Percentiles rank a stretch among this genome's conserved stretches.
These are phyloP conservation scores for Agonopterix heracliana DNA, from an alignment of 2,888 invertebrate species.

Conservation along the genomic window DNA sequence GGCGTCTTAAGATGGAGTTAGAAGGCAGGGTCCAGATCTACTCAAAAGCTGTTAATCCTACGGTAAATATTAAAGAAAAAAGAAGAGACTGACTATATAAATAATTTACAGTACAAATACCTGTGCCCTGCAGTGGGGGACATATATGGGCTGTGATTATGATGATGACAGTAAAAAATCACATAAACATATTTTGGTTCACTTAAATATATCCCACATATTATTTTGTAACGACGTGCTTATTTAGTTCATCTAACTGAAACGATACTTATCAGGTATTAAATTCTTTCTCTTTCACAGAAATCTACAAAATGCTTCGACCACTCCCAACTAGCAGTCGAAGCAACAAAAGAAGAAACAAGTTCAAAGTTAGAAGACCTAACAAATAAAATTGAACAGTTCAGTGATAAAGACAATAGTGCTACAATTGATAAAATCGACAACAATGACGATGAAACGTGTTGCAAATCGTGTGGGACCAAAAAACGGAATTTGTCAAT, in stretches of 20 bases:
- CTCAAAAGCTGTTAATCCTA: slow-evolving; percentile 58
- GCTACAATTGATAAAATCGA: slow-evolving; percentile 12
- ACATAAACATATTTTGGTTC: too few relatives aligned
- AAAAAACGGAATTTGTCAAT: slow-evolving; percentile 58
- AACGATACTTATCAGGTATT: too few relatives aligned
- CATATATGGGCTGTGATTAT: too few relatives aligned
- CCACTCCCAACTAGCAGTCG: slow-evolving; percentile 50
- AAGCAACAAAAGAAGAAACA: slow-evolving; percentile 19
- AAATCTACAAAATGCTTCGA: slow-evolving; percentile 66
- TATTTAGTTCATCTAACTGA: too few relatives aligned
- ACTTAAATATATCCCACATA: too few relatives aligned
- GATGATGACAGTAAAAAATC: too few relatives aligned
- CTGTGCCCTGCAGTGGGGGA: too few relatives aligned
- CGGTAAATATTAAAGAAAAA: slow-evolving; percentile 30
- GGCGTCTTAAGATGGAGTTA: slow-evolving; percentile 64
- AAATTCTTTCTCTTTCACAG: slow-evolving; percentile 28
- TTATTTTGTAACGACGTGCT: too few relatives aligned
- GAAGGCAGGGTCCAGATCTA: slow-evolving; percentile 59
- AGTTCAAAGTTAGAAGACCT: slow-evolving; percentile 16
- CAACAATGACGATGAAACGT: slow-evolving; percentile 12
- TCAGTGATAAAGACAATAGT: slow-evolving; percentile 21
- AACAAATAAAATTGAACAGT: slow-evolving; percentile 17
- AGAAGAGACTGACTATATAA: neutral
- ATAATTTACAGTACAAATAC: too few relatives aligned
- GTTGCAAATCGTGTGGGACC: slow-evolving; percentile 45